Base-by-base conservation (phyloP, 2,797 vertebrate species). In the Lemur catta region DNA sequence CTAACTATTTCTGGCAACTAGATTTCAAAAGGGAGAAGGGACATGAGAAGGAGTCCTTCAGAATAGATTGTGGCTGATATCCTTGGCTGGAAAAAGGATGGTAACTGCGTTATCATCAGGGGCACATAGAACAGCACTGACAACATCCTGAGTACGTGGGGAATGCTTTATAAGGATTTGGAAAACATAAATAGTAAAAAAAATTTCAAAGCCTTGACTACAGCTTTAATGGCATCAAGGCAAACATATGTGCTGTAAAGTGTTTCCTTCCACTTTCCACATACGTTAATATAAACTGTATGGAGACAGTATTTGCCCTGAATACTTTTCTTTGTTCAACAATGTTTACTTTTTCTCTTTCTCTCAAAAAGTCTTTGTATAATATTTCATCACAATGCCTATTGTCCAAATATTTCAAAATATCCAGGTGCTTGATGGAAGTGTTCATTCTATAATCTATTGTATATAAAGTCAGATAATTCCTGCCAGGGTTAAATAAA, bases 21-120 rank as follows among this genome's bases (percentile, higher is more conserved):
- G 65, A 97, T 93, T 91, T 95, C 95, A 96, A 96, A 97, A 59
- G 52, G 92, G 46, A 93, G 63, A 93, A 67, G 22, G 17, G 33
- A 41, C 22, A 43, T 8, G 11, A 92, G 38, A 82, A 96, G 65
- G n/a, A 97, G 43, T 69, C 85, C 93, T 93, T 95, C 28, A 95
- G 87, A 96, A 94, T 33, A 95, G 94, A 93, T 65, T 87, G 78
- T 22, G 86, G 11, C 59, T 91, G 84, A 92, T 87, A 46, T 24
- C 88, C 48, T 67, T 28, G 65, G 22, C 55, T 38, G 41, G 9
- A 6, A 46, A 91, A 41, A 50, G 55, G 55, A 57, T 89, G 38
- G 76, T 15, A 57, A 48, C 30, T 65, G 69, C 48, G n/a, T n/a
- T 28, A 72, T 26, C 43, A 2, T 92, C 35, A 2, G 59, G 38